Evolutionary conservation across 2,888 invertebrate species (phyloP).

Genomic region (Seira musarum): DNA sequence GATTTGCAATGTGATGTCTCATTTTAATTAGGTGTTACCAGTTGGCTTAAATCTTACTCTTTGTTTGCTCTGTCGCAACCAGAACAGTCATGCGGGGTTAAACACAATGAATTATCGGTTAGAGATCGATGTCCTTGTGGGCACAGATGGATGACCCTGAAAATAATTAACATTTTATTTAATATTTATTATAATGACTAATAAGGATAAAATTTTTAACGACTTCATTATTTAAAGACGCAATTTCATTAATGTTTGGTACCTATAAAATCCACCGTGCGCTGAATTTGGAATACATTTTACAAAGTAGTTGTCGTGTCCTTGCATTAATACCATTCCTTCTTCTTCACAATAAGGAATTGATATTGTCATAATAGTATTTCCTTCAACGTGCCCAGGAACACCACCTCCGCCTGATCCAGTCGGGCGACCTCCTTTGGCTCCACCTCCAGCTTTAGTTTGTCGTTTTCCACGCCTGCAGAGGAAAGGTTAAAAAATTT

Average conservation of each 20-base stretch:
- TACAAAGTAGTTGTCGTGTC: slow-evolving; percentile 62
- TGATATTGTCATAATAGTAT: slow-evolving; percentile 31
- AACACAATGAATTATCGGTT: slow-evolving; percentile 56
- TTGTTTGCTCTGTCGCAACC: slow-evolving; percentile 28
- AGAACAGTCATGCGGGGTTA: slow-evolving; percentile 61
- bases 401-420: too few species aligned
- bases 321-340: slow-evolving; percentile 63
- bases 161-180: neutral
- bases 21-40: too few species aligned
- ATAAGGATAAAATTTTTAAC: too few species aligned
- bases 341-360: slow-evolving; percentile 61
- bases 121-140: slow-evolving; percentile 51
- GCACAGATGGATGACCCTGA: slow-evolving; percentile 48
- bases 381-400: slow-evolving; percentile 33
- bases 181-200: neutral
- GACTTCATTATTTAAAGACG: neutral
- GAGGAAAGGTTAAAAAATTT: too few species aligned
- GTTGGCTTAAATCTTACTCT: too few species aligned
- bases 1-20: too few species aligned
- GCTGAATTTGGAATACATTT: slow-evolving; percentile 54
- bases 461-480: neutral
- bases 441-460: slow-evolving; percentile 19
- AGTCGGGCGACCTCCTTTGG: neutral
- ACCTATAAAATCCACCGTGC: slow-evolving; percentile 60
- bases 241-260: neutral